Conservation (phyloP, 1,140 invertebrate genomes). For the Drosophila paulistorum region DNA sequence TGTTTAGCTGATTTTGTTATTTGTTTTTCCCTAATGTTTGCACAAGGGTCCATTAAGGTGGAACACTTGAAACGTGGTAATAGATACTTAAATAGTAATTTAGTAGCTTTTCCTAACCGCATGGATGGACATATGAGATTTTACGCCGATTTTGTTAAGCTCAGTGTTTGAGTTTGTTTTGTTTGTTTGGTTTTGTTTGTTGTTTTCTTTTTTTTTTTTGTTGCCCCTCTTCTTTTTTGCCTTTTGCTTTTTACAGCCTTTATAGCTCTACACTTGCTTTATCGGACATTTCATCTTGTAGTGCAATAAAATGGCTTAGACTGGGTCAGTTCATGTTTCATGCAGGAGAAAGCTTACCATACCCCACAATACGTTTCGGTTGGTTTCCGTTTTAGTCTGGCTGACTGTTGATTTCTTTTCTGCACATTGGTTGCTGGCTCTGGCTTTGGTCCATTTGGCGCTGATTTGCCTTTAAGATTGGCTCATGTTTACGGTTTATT, state of each 20-base stretch:
- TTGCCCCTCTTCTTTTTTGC: not conserved
- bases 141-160: constrained; percentile 68
- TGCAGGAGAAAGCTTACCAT: constrained; percentile 43
- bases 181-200: constrained; percentile 9
- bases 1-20: constrained; percentile 49
- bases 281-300: constrained; percentile 68
- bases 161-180: constrained; percentile 1
- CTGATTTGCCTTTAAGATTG: constrained; percentile 73
- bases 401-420: constrained; percentile 49
- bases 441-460: constrained; percentile 62
- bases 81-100: constrained; percentile 79
- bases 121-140: constrained; percentile 78
- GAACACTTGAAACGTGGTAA: constrained; percentile 72
- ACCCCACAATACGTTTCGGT: constrained; percentile 45
- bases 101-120: constrained; percentile 75
- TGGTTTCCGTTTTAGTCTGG: constrained; percentile 28
- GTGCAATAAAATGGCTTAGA: constrained; percentile 65
- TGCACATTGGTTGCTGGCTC: constrained; percentile 35
- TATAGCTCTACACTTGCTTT: constrained; percentile 63
- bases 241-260: constrained; percentile 47
- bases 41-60: constrained; percentile 55
- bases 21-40: constrained; percentile 64
- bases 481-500: constrained; percentile 54
- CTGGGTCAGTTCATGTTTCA: constrained; percentile 67
- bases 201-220: constrained; percentile 9